Evolutionary conservation across 2,888 invertebrate genomes (phyloP).

Genomic region (Drosophila glabriapex): DNA sequence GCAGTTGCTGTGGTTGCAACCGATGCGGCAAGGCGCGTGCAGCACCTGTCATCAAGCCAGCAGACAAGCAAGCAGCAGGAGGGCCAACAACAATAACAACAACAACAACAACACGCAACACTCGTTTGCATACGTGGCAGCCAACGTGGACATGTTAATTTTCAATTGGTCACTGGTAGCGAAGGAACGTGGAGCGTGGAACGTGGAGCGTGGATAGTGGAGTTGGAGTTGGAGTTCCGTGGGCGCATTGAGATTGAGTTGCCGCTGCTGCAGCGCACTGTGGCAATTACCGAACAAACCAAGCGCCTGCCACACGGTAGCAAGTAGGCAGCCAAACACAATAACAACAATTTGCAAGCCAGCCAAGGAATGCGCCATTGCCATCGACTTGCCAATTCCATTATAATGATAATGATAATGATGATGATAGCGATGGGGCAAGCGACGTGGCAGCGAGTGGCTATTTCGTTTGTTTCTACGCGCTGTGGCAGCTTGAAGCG

Average conservation of each 20-base stretch:
- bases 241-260: conserved; percentile 68
- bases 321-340: conserved; percentile 31
- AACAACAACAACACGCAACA: conserved; percentile 55
- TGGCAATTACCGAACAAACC: conserved; percentile 69
- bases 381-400: conserved; percentile 58
- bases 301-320: conserved; percentile 65
- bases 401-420: conserved; percentile 71
- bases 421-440: conserved; percentile 28
- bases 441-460: conserved; percentile 15
- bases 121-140: conserved; percentile 61
- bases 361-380: conserved; percentile 45
- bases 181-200: background rate
- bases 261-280: conserved; percentile 41
- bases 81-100: conserved; percentile 38
- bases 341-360: conserved; percentile 57
- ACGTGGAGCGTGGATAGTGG: background rate
- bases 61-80: background rate
- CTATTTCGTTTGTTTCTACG: background rate
- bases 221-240: conserved; percentile 13
- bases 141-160: conserved; percentile 74
- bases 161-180: conserved; percentile 65
- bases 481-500: conserved; percentile 23
- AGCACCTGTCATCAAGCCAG: conserved; percentile 45
- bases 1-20: conserved; percentile 26
- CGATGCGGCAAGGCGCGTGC: conserved; percentile 35